A percentile compares a stretch with the other conserved stretches of the same genome.
phyloP scores from a whole-genome alignment of 2,888 invertebrate species.

The Drosophila algonquin region DNA sequence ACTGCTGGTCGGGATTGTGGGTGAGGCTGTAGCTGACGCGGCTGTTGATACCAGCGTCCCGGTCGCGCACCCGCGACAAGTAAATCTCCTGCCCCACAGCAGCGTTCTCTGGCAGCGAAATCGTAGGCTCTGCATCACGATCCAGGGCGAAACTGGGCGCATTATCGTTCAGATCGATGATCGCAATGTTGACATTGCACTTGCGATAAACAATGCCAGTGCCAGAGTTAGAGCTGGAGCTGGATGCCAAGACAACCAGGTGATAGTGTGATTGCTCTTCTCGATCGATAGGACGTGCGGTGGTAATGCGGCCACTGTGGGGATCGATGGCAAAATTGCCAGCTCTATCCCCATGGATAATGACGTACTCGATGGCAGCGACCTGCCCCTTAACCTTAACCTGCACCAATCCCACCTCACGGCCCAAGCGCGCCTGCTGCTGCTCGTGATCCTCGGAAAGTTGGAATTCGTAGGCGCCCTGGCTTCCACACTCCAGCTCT shows the following conservation, averaged over 20 bases:
- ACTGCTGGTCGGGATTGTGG: slow-evolving; percentile 91
- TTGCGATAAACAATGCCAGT: slow-evolving; percentile 90
- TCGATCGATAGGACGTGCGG: slow-evolving; percentile 92
- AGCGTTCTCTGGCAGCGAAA: slow-evolving; percentile 92
- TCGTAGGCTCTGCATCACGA: slow-evolving; percentile 87
- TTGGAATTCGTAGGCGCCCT: slow-evolving; percentile 91
- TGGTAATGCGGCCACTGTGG: slow-evolving; percentile 90
- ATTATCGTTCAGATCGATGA: slow-evolving; percentile 96
- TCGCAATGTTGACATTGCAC: slow-evolving; percentile 91
- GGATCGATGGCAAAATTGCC: slow-evolving; percentile 92
- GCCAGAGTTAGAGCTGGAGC: slow-evolving; percentile 59
- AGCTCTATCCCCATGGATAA: slow-evolving; percentile 83
- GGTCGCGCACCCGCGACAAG: slow-evolving; percentile 93
- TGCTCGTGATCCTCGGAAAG: slow-evolving; percentile 91
- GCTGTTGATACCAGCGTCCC: slow-evolving; percentile 95
- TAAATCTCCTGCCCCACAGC: slow-evolving; percentile 97
- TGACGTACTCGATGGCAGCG: slow-evolving; percentile 87
- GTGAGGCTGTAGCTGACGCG: slow-evolving; percentile 92
- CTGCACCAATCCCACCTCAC: slow-evolving; percentile 91
- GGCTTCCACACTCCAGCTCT: slow-evolving; percentile 89
- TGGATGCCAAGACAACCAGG: slow-evolving; percentile 91
- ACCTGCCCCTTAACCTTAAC: slow-evolving; percentile 81
- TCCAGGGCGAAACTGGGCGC: slow-evolving; percentile 92
- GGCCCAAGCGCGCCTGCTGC: slow-evolving; percentile 85
- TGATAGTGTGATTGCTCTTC: slow-evolving; percentile 91